A percentile compares a stretch with the other conserved stretches of the same genome.
phyloP scores from a whole-genome alignment of 2,888 invertebrate species.

The Chrysolina oricalcia region DNA sequence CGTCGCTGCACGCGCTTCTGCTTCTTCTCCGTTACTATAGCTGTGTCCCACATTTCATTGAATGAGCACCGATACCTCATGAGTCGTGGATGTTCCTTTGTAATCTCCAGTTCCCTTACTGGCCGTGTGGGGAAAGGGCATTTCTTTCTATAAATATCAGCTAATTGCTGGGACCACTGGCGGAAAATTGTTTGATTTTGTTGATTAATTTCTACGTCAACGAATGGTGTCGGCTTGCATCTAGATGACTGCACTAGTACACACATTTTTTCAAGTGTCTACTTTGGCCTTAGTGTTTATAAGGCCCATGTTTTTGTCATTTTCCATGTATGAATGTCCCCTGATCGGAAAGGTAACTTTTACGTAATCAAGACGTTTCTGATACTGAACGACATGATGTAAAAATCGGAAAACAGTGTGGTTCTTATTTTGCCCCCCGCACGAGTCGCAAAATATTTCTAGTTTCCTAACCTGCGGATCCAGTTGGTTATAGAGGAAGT shows the following conservation, averaged over 20 bases:
- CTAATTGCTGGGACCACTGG: slow-evolving; percentile 23
- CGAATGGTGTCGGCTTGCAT: slow-evolving; percentile 28
- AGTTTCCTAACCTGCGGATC: slow-evolving; percentile 27
- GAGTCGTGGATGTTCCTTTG: slow-evolving; percentile 22
- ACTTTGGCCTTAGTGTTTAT: slow-evolving; percentile 47
- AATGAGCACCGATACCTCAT: slow-evolving; percentile 27
- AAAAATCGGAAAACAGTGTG: slow-evolving; percentile 56
- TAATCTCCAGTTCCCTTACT: slow-evolving; percentile 25
- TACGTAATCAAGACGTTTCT: too few relatives aligned
- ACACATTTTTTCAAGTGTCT: slow-evolving; percentile 17
- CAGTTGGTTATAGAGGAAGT: too few relatives aligned
- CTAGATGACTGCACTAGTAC: slow-evolving; percentile 16
- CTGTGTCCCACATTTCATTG: slow-evolving; percentile 29
- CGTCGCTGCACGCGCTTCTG: background rate
- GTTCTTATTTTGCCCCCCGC: slow-evolving; percentile 59
- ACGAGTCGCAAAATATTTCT: slow-evolving; percentile 58
- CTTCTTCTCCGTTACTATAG: background rate
- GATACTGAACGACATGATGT: slow-evolving; percentile 58
- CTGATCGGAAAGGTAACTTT: too few relatives aligned
- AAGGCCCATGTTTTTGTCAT: slow-evolving; percentile 55
- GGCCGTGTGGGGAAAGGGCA: slow-evolving; percentile 30
- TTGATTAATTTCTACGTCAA: slow-evolving; percentile 20
- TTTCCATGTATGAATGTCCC: too few relatives aligned
- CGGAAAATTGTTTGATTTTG: slow-evolving; percentile 13
- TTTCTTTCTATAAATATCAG: slow-evolving; percentile 25